Evolutionary conservation across 2,797 vertebrate species (phyloP), one percentile per base, ranked within the genome.

Genomic region (Synanceia verrucosa): DNA sequence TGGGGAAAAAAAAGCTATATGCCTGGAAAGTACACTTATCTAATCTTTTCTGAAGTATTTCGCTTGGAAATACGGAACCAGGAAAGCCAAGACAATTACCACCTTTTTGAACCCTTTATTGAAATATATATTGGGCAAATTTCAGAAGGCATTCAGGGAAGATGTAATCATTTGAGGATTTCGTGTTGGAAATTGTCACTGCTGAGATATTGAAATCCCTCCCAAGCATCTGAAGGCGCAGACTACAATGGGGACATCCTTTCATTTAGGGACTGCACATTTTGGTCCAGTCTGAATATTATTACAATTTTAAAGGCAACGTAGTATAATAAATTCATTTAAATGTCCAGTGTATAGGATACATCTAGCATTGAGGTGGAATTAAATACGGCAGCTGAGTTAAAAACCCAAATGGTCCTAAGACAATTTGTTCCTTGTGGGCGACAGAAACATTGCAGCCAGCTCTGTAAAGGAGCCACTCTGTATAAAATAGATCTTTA

Each of bases 11-110:
- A 14, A 52, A 78, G 76, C 37, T 57, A 80, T 87, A 88, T 87
- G 79, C 87, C 89, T 78, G 71, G 66, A 86, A 85, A 80, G 68
- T 75, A 84, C 50, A 73, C 74, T 89, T 86, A 86, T 87, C 85
- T 90, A 85, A 89, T 89, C 86, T 81, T 74, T 76, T 68, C 68
- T 81, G 68, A 82, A 84, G 75, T 72, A 69, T 81, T 87, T 81
- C 3, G 21, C 60, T 82, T 70, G 24, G 67, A 86, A 86, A 77
- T 70, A 62, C 52, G 78, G 71, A 62, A 76, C 65, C 51, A 63
- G 76, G 84, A 86, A 81, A 83, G 79, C 51, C 14, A 10, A 84
- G 76, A 83, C 78, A 86, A 87, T 88, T 86, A 86, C 74, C 68
- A 85, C 69, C 75, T 71, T 78, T 87, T 70, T 71, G 64, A 79